phyloP scores from a whole-genome alignment of 2,888 invertebrate species.

The Portevinia maculata region DNA sequence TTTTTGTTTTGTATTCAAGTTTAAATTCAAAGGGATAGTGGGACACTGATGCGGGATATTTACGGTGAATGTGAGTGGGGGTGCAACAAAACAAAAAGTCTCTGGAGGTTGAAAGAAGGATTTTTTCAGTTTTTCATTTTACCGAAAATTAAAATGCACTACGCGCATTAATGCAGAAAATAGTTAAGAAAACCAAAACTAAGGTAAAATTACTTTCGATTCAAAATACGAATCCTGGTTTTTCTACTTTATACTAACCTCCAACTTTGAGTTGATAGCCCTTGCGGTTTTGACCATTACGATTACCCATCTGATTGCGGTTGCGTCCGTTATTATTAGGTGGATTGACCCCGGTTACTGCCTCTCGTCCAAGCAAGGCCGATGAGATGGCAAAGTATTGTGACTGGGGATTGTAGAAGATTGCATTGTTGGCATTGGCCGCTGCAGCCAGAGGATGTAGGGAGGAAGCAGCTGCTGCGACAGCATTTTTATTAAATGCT shows the following conservation, averaged over 20 bases:
- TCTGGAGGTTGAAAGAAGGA: conserved; percentile 45
- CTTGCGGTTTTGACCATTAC: conserved; percentile 72
- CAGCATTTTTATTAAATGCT: conserved; percentile 72
- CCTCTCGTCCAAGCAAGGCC: conserved; percentile 72
- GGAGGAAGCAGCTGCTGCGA: conserved; percentile 56
- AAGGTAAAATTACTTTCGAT: conserved; percentile 35
- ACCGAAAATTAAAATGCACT: conserved; percentile 37
- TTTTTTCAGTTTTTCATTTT: conserved; percentile 14
- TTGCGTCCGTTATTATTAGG: conserved; percentile 56
- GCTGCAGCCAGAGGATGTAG: conserved; percentile 68
- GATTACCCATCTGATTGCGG: conserved; percentile 64
- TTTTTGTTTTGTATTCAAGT: conserved; percentile 71
- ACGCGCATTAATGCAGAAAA: conserved; percentile 59
- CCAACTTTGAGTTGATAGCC: conserved; percentile 78
- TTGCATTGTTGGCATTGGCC: conserved; percentile 70
- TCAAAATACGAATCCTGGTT: conserved; percentile 35
- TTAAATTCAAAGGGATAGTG: conserved; percentile 35
- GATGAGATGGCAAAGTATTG: conserved; percentile 75
- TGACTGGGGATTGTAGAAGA: conserved; percentile 75
- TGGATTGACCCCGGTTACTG: conserved; percentile 74
- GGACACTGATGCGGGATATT: conserved; percentile 55
- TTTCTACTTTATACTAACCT: conserved; percentile 73
- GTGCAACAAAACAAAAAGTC: conserved; percentile 73
- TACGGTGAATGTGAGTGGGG: conserved; percentile 40
- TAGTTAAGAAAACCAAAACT: conserved; percentile 39